These are phyloP conservation scores for Orussus abietinus DNA, from an alignment of 1,140 invertebrate genomes.

Conservation along the genomic window DNA sequence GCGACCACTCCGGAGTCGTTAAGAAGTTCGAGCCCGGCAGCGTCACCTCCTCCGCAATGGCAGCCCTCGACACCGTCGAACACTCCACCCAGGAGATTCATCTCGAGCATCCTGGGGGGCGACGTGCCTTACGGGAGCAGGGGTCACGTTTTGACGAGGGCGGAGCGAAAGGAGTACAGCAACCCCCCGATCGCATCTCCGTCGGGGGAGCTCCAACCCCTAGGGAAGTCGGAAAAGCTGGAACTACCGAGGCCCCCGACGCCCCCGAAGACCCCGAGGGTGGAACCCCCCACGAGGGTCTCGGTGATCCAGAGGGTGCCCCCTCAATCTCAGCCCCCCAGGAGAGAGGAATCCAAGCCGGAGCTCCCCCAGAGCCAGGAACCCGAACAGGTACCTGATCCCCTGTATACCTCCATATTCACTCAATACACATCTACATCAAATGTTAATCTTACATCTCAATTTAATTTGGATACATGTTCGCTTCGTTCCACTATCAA, in stretches of 20 bases:
- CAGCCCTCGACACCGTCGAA: constrained; percentile 19
- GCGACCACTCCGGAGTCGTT: constrained; percentile 46
- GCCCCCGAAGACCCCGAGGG: constrained; percentile 50
- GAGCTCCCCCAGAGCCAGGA: constrained; percentile 45
- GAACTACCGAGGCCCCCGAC: constrained; percentile 55
- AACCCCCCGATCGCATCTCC: constrained; percentile 56
- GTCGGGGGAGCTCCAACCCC: constrained; percentile 46
- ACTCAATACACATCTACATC: no score
- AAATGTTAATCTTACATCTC: no score
- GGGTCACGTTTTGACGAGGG: constrained; percentile 69
- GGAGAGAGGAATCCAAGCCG: constrained; percentile 40
- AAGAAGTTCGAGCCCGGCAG: constrained; percentile 37
- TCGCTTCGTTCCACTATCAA: no score
- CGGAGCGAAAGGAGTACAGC: constrained; percentile 72
- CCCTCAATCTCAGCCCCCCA: constrained; percentile 51
- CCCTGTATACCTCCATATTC: no score
- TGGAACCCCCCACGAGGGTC: constrained; percentile 55
- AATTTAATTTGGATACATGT: no score
- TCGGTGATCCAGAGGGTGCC: constrained; percentile 82
- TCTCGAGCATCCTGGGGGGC: constrained; percentile 72
- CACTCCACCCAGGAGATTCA: constrained; percentile 62
- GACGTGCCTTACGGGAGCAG: constrained; percentile 71
- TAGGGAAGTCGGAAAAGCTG: constrained; percentile 49
- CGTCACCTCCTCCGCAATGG: constrained; percentile 33
- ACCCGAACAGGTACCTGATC: constrained; percentile 55